phyloP scores from a whole-genome alignment of 53 echinoderm and acorn worm species.

The Echinarachnius parma region DNA sequence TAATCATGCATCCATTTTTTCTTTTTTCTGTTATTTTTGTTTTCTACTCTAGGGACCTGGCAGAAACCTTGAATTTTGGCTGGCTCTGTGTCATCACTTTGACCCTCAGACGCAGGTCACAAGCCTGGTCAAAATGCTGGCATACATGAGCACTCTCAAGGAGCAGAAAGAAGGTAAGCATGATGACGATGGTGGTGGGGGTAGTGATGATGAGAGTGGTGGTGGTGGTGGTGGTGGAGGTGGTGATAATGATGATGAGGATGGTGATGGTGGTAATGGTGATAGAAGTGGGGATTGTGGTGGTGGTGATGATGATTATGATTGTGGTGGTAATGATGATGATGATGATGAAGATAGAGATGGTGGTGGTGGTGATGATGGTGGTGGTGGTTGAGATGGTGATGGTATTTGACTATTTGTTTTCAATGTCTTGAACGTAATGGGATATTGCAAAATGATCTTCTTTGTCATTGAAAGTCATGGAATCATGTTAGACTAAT shows the following conservation, averaged over 20 bases:
- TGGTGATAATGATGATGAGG: neutral
- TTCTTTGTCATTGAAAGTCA: too few species aligned
- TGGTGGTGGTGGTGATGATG: too few species aligned
- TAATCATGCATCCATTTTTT: too few species aligned
- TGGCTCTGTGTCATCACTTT: constrained; percentile 73
- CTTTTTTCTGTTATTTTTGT: too few species aligned
- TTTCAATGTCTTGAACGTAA: constrained; percentile 11
- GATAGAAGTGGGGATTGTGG: neutral
- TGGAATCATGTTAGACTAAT: too few species aligned
- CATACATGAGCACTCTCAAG: constrained; percentile 66
- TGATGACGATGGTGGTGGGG: neutral
- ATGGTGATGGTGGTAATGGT: neutral
- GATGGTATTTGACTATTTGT: neutral
- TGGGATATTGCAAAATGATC: too few species aligned
- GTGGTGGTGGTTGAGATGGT: too few species aligned
- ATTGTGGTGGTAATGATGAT: too few species aligned
- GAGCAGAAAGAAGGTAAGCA: constrained; percentile 64
- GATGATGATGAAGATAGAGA: too few species aligned
- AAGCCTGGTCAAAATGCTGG: constrained; percentile 65
- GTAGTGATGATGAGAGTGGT: neutral
- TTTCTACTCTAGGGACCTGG: constrained; percentile 55
- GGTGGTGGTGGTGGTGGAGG: neutral
- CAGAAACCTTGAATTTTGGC: constrained; percentile 81
- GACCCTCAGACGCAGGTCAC: constrained; percentile 55
- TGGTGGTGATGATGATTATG: too few species aligned